These are phyloP conservation scores for Rhynchophorus ferrugineus DNA, from an alignment of 1,140 invertebrate genomes.

Conservation along the genomic window DNA sequence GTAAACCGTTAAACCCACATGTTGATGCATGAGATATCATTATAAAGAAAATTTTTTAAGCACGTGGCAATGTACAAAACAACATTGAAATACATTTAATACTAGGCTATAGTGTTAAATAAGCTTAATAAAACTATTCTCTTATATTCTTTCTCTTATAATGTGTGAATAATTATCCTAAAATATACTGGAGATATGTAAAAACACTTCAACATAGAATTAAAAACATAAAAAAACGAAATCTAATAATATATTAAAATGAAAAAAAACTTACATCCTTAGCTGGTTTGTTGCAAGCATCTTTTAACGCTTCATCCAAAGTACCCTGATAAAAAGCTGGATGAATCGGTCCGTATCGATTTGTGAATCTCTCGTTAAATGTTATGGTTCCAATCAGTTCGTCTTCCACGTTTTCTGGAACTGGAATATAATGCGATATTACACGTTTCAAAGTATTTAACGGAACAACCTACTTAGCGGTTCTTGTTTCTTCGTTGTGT, in stretches of 20 bases:
- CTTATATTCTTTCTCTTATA: too few species aligned
- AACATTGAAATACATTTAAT: too few species aligned
- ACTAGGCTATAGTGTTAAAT: too few species aligned
- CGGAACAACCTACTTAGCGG: conserved; percentile 62
- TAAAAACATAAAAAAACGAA: too few species aligned
- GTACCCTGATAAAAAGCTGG: conserved; percentile 87
- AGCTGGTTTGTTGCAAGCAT: conserved; percentile 77
- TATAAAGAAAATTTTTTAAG: too few species aligned
- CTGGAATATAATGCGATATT: conserved; percentile 44
- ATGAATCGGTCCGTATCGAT: conserved; percentile 72
- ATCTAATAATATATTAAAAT: too few species aligned
- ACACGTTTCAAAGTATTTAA: not conserved
- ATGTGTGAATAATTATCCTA: not conserved
- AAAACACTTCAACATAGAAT: not conserved
- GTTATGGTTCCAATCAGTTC: conserved; percentile 79
- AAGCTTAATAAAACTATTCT: too few species aligned
- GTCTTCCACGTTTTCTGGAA: conserved; percentile 79
- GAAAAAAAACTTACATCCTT: conserved; percentile 65
- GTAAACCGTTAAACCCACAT: too few species aligned
- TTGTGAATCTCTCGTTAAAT: conserved; percentile 77
- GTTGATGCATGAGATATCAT: too few species aligned
- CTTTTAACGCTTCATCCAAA: conserved; percentile 80
- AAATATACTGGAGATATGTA: not conserved
- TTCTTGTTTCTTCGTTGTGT: conserved; percentile 57
- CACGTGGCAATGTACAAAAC: too few species aligned